phyloP scores from a whole-genome alignment of 2,888 invertebrate species.

The Lepeophtheirus nordmannii region DNA sequence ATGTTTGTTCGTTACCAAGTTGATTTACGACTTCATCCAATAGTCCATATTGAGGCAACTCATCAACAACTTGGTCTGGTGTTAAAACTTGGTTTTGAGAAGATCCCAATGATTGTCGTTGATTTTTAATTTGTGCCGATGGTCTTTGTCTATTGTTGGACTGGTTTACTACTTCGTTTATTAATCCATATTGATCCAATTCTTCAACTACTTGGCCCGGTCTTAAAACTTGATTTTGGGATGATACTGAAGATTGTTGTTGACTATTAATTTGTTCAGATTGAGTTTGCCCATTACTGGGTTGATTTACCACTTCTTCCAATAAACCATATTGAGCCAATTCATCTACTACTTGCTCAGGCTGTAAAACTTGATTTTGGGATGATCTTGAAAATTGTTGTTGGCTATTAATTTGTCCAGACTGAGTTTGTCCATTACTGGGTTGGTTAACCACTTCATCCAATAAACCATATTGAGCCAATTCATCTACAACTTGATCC shows the following conservation, averaged over 20 bases:
- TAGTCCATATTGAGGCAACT: not conserved
- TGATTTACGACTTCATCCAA: not conserved
- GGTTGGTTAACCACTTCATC: not conserved
- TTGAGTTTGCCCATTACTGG: too few relatives aligned
- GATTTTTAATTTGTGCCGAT: not conserved
- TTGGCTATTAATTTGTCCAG: too few relatives aligned
- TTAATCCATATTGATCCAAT: not conserved
- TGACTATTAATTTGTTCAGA: not conserved
- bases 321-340: not conserved
- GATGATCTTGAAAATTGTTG: not conserved
- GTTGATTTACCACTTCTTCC: not conserved
- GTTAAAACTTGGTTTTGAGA: not conserved
- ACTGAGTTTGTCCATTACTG: not conserved
- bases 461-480: not conserved
- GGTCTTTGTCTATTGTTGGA: not conserved
- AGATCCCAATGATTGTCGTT: not conserved
- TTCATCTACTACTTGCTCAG: not conserved
- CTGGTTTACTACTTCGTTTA: not conserved
- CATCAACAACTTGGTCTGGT: not conserved
- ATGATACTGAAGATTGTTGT: not conserved
- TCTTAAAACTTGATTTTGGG: not conserved
- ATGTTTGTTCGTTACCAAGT: not conserved
- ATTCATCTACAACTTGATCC: not conserved
- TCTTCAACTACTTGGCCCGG: not conserved
- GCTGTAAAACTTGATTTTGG: not conserved